Conservation (phyloP, 2,113 vertebrate species). For the Lampris megalopsis region DNA sequence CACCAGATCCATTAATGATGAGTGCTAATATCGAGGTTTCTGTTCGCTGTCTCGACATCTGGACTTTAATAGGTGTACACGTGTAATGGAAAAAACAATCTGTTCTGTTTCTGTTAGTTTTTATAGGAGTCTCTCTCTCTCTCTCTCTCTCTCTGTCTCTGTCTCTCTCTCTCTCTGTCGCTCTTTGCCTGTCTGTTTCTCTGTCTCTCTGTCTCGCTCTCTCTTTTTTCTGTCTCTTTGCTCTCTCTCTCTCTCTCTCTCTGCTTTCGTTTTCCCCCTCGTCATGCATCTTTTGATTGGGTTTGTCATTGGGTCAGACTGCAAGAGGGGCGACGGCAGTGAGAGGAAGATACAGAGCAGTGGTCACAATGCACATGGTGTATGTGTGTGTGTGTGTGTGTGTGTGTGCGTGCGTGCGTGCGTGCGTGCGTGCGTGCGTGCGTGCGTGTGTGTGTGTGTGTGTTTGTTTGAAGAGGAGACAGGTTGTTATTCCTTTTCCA, state of each 20-base stretch:
- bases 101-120: constrained; percentile 57
- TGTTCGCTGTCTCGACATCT: constrained; percentile 63
- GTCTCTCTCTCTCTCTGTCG: not conserved
- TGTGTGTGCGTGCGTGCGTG: constrained; percentile 20
- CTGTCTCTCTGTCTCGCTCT: too few relatives aligned
- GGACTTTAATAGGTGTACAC: constrained; percentile 66
- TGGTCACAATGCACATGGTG: constrained; percentile 34
- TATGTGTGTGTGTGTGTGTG: constrained; percentile 30
- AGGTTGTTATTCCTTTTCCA: constrained; percentile 66
- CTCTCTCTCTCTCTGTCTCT: constrained; percentile 2
- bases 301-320: constrained; percentile 57
- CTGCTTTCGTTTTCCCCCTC: constrained; percentile 12
- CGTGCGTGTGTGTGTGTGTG: not conserved
- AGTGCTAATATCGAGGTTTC: constrained; percentile 21
- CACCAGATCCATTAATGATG: constrained; percentile 15
- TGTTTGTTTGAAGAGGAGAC: constrained; percentile 47
- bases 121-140: constrained; percentile 33
- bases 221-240: too few relatives aligned
- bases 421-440: not conserved
- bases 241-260: constrained; percentile 7
- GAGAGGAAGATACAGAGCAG: constrained; percentile 15
- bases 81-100: constrained; percentile 71
- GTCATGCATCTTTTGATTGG: constrained; percentile 43
- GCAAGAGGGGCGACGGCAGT: constrained; percentile 47
- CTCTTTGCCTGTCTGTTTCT: too few relatives aligned